Percentiles rank a stretch among this genome's conserved stretches.
These are phyloP conservation scores for Agrypnia vestita DNA, from an alignment of 1,140 invertebrate species.

Conservation along the genomic window DNA sequence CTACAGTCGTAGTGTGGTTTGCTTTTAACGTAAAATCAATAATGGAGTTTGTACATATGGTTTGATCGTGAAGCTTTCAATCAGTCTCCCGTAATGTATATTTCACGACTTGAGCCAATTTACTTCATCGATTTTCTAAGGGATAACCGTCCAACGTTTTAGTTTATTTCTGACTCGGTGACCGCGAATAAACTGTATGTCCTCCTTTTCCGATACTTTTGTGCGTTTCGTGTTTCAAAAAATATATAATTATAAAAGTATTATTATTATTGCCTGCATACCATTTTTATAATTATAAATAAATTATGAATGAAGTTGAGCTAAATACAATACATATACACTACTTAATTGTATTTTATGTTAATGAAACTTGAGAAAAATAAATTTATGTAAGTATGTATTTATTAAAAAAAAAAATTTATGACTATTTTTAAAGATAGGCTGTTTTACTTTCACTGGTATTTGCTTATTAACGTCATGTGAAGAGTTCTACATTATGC, in stretches of 20 bases:
- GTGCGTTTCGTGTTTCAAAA: not conserved
- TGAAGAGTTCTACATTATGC: too few species aligned
- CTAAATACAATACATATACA: too few species aligned
- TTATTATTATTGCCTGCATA: not conserved
- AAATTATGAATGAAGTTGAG: too few species aligned
- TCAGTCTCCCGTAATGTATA: not conserved
- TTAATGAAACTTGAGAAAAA: too few species aligned
- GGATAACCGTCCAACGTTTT: constrained; percentile 27
- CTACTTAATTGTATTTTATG: too few species aligned
- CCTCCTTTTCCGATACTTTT: not conserved
- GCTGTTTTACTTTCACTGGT: too few species aligned
- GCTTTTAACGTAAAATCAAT: not conserved
- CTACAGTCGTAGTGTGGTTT: not conserved
- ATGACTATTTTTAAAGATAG: too few species aligned
- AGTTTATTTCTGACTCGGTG: not conserved
- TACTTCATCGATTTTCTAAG: constrained; percentile 42
- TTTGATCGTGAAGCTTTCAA: not conserved
- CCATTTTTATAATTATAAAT: not conserved
- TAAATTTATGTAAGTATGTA: too few species aligned
- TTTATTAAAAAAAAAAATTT: too few species aligned
- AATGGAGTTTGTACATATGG: constrained; percentile 9
- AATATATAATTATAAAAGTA: constrained; percentile 2
- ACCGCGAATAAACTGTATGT: constrained; percentile 6
- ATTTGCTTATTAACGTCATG: too few species aligned
- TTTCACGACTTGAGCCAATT: constrained; percentile 32